These are phyloP conservation scores for Hypotaenidia okinawae DNA, from an alignment of 2,797 vertebrate genomes.

Conservation along the genomic window DNA sequence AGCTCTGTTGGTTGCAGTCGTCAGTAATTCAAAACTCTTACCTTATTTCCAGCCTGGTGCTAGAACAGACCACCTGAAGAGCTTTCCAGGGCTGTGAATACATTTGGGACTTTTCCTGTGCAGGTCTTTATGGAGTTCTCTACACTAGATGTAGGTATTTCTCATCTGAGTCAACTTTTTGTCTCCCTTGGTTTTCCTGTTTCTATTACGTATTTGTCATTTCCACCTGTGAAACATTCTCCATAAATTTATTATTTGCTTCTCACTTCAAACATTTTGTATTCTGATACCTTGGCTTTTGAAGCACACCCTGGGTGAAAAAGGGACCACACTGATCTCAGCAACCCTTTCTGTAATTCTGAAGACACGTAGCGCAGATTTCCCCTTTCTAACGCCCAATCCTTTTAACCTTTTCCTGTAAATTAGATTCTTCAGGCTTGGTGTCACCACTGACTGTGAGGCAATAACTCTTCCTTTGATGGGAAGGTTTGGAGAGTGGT, in stretches of 20 bases:
- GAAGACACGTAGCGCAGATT: not conserved
- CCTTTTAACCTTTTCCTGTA: slow-evolving; percentile 1
- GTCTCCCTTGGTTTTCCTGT: not conserved
- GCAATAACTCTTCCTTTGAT: not conserved
- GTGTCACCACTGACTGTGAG: not conserved
- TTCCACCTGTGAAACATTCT: not conserved
- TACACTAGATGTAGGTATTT: not conserved
- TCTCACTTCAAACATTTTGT: slow-evolving; percentile 11
- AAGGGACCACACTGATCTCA: not conserved
- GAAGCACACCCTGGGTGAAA: not conserved
- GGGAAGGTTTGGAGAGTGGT: not conserved
- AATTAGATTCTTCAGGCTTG: not conserved
- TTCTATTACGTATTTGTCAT: not conserved
- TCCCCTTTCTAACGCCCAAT: not conserved
- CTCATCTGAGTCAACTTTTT: not conserved
- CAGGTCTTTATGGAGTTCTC: not conserved
- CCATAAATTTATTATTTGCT: slow-evolving; percentile 11
- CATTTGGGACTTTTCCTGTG: not conserved
- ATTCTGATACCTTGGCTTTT: not conserved
- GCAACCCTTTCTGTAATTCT: not conserved
- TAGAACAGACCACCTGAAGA: slow-evolving; percentile 44
- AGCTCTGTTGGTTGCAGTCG: not conserved
- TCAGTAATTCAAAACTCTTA: slow-evolving; percentile 36
- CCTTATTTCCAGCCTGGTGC: slow-evolving; percentile 25
- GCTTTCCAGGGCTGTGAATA: slow-evolving; percentile 2